phyloP scores from a whole-genome alignment of 2,888 invertebrate genomes.

The Drosophila yooni region DNA sequence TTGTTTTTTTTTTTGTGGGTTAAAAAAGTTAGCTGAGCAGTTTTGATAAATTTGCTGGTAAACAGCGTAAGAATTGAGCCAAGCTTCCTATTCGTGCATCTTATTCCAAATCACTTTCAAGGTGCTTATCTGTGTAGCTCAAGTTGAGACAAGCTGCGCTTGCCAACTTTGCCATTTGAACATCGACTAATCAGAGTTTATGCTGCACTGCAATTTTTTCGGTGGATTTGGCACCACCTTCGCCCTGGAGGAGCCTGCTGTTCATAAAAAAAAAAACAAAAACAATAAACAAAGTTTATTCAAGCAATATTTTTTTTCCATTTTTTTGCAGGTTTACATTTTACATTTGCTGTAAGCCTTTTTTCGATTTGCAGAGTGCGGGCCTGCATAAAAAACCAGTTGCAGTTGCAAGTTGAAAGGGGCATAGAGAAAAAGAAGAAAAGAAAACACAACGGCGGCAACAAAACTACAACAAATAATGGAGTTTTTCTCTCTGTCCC shows the following conservation, averaged over 20 bases:
- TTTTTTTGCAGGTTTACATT: slow-evolving; percentile 55
- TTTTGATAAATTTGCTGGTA: background rate
- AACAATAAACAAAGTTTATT: slow-evolving; percentile 61
- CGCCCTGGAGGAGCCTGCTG: slow-evolving; percentile 52
- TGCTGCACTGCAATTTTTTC: slow-evolving; percentile 32
- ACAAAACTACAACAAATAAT: slow-evolving; percentile 53
- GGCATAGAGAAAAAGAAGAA: slow-evolving; percentile 19
- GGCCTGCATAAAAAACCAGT: slow-evolving; percentile 71
- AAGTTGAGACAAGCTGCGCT: slow-evolving; percentile 12
- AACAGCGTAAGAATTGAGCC: background rate
- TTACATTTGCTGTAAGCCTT: slow-evolving; percentile 69
- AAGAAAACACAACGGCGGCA: slow-evolving; percentile 18
- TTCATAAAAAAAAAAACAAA: background rate
- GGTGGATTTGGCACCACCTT: slow-evolving; percentile 50
- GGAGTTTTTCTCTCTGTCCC: slow-evolving; percentile 57
- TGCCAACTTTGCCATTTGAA: slow-evolving; percentile 17
- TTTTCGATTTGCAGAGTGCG: slow-evolving; percentile 62
- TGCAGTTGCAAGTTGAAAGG: slow-evolving; percentile 59
- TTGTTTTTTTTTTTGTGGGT: background rate
- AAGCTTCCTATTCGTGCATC: no score
- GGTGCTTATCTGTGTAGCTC: slow-evolving; percentile 11
- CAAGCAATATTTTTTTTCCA: slow-evolving; percentile 45
- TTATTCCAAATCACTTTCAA: slow-evolving; percentile 1
- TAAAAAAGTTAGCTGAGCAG: background rate
- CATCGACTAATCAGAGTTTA: slow-evolving; percentile 24